These are phyloP conservation scores for Orientallactaga bullata DNA, from an alignment of 2,113 vertebrate species.

Conservation along the genomic window DNA sequence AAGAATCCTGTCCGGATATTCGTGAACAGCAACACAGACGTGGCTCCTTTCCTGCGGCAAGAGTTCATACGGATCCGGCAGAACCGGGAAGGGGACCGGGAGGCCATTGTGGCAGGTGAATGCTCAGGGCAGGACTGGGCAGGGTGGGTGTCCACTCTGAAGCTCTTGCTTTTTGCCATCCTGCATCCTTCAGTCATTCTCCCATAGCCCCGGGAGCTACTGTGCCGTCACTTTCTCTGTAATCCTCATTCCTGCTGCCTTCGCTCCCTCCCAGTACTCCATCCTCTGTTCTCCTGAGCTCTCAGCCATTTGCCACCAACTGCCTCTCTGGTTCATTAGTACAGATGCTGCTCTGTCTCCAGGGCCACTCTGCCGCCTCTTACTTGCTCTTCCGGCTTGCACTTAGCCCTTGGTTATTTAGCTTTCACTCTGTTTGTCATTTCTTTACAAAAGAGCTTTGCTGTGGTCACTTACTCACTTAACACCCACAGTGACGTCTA, in stretches of 20 bases:
- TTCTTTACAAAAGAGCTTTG: neutral
- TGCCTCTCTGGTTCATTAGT: neutral
- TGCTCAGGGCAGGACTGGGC: neutral
- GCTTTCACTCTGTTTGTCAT: neutral
- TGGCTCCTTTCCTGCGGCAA: conserved; percentile 96
- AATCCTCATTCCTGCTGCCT: neutral
- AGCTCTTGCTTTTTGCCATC: rapidly evolving
- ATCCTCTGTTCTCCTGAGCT: neutral
- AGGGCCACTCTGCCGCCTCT: neutral
- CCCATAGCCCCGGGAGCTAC: rapidly evolving
- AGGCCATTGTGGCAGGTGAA: conserved; percentile 95
- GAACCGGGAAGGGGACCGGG: conserved; percentile 95
- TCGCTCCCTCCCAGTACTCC: too few relatives aligned
- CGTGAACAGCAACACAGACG: conserved; percentile 99
- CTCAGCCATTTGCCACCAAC: neutral
- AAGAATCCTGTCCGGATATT: conserved; percentile 95
- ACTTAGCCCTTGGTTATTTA: neutral
- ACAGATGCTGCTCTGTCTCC: neutral
- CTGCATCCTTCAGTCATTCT: rapidly evolving
- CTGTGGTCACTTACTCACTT: neutral
- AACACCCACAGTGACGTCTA: neutral
- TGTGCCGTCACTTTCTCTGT: rapidly evolving
- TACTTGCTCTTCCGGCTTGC: neutral
- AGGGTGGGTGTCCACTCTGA: neutral
- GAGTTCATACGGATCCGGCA: conserved; percentile 96